A percentile compares a stretch with the other conserved stretches of the same genome.
Evolutionary conservation across 2,888 invertebrate genomes (phyloP).

Genomic region (Ophion ventricosus): DNA sequence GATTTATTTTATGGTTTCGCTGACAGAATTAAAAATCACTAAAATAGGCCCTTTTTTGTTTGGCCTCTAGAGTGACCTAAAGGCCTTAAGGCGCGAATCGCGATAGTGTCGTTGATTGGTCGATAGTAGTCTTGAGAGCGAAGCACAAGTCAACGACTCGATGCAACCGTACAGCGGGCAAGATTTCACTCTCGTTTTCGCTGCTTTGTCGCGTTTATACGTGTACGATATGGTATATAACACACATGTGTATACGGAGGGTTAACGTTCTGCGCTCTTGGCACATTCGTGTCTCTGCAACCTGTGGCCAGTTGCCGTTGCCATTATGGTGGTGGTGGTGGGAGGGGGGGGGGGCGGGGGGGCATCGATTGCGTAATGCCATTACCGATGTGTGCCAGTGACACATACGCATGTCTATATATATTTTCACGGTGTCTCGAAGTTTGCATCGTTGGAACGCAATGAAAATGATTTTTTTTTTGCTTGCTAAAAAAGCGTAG

Average conservation of each 20-base stretch:
- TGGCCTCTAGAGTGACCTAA: too few relatives aligned
- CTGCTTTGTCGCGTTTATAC: slow-evolving; percentile 34
- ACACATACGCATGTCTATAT: slow-evolving; percentile 16
- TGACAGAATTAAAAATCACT: too few relatives aligned
- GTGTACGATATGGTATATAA: neutral
- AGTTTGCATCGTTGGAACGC: neutral
- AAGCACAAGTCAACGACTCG: slow-evolving; percentile 56
- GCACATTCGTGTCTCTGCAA: slow-evolving; percentile 50
- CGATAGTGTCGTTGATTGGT: neutral
- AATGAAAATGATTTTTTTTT: too few relatives aligned
- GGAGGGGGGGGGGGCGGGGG: too few relatives aligned
- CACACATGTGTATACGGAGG: neutral
- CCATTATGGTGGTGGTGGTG: too few relatives aligned
- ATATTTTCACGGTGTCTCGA: neutral
- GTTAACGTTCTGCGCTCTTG: slow-evolving; percentile 53
- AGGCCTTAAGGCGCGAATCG: neutral
- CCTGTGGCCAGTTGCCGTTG: slow-evolving; percentile 58
- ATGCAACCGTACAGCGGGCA: slow-evolving; percentile 28
- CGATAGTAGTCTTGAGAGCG: slow-evolving; percentile 9
- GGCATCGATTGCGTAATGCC: slow-evolving; percentile 53
- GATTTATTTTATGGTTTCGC: too few relatives aligned
- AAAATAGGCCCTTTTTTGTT: too few relatives aligned
- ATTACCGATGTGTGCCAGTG: slow-evolving; percentile 51
- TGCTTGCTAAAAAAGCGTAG: too few relatives aligned
- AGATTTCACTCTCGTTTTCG: slow-evolving; percentile 59